phyloP scores from a whole-genome alignment of 2,113 vertebrate species.

The Platanista minor region DNA sequence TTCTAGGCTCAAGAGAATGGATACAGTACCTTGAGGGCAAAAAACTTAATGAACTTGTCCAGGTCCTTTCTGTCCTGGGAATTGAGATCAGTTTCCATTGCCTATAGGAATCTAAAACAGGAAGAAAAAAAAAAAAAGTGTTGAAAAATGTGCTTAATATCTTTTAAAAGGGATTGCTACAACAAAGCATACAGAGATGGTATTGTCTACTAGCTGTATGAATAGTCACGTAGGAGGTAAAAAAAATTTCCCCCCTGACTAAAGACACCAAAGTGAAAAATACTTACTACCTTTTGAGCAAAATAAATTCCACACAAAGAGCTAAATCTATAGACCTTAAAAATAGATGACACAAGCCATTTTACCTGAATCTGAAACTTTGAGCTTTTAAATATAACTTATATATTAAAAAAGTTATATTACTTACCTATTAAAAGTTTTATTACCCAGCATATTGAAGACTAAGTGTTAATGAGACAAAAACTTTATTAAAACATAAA shows the following conservation, averaged over 20 bases:
- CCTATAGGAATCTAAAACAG: constrained; percentile 83
- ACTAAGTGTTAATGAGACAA: constrained; percentile 23
- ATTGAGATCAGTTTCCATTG: constrained; percentile 97
- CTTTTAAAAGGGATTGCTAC: background rate
- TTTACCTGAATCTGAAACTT: constrained; percentile 5
- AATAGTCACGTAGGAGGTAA: background rate
- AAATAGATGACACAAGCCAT: background rate
- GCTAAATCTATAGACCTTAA: constrained; percentile 15
- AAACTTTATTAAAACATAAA: constrained; percentile 23
- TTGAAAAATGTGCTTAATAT: background rate
- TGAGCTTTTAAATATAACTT: background rate
- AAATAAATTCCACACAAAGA: constrained; percentile 38
- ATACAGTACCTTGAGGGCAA: constrained; percentile 93
- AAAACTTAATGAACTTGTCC: constrained; percentile 99
- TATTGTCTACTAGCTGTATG: background rate
- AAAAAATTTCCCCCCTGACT: background rate
- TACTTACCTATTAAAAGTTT: background rate
- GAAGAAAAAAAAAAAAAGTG: constrained; percentile 34
- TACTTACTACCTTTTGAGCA: constrained; percentile 35
- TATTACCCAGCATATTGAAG: background rate
- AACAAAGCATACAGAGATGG: constrained; percentile 21
- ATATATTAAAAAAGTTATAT: background rate
- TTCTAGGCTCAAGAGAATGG: background rate
- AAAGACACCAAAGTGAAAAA: constrained; percentile 48
- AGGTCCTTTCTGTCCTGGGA: constrained; percentile 98